Conservation (phyloP, 2,113 vertebrate species). For the Cyphomyrus discorhynchus region DNA sequence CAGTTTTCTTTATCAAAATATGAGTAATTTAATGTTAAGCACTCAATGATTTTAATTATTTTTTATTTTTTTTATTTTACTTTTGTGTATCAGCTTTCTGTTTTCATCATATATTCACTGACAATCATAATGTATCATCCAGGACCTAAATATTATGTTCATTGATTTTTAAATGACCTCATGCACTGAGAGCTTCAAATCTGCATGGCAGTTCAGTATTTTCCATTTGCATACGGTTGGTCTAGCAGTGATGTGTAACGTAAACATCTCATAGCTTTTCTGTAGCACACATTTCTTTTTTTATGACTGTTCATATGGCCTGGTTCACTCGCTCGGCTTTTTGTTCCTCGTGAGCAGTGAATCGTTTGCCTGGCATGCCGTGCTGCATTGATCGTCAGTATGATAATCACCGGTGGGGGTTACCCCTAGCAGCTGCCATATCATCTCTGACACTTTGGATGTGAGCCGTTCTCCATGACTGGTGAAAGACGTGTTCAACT, state of each 20-base stretch:
- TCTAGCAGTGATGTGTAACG: background rate
- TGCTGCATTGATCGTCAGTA: background rate
- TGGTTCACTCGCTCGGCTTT: background rate
- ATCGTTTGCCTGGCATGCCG: background rate
- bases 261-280: background rate
- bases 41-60: background rate
- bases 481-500: background rate
- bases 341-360: background rate
- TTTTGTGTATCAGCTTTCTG: background rate
- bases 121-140: background rate
- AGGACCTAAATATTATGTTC: background rate
- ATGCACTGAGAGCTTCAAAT: background rate
- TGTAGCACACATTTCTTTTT: background rate
- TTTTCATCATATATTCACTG: background rate
- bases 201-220: background rate
- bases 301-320: background rate
- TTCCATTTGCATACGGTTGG: background rate
- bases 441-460: background rate
- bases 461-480: background rate
- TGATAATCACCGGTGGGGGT: background rate
- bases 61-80: background rate
- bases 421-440: background rate
- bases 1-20: background rate
- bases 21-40: background rate
- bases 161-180: background rate